A percentile compares a stretch with the other conserved stretches of the same genome.
These are phyloP conservation scores for Conger conger DNA, from an alignment of 2,113 vertebrate genomes.

Conservation along the genomic window DNA sequence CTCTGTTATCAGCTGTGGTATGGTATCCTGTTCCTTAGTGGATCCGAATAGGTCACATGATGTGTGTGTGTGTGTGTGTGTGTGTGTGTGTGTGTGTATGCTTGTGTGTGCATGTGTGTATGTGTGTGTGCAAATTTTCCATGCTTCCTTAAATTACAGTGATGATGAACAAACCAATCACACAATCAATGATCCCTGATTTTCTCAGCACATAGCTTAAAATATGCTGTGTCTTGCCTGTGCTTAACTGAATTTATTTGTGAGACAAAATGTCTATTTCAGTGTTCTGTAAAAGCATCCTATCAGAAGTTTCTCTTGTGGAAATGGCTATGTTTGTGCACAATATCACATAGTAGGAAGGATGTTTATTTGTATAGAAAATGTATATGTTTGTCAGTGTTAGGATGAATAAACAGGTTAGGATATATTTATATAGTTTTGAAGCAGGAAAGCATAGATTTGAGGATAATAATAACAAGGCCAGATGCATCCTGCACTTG, in stretches of 20 bases:
- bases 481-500: conserved; percentile 30
- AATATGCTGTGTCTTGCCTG: too few species aligned
- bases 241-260: neutral
- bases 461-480: neutral
- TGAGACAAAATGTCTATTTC: neutral
- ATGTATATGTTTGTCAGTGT: neutral
- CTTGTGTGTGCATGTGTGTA: too few species aligned
- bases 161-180: too few species aligned
- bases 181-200: too few species aligned
- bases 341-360: neutral
- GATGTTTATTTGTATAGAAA: neutral
- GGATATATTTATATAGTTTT: neutral
- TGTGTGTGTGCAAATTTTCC: too few species aligned
- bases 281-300: neutral
- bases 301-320: neutral
- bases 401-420: neutral
- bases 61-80: neutral
- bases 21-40: neutral
- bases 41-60: neutral
- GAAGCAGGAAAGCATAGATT: neutral
- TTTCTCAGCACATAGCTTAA: too few species aligned
- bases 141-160: too few species aligned
- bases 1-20: neutral
- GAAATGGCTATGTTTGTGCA: neutral
- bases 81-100: too few species aligned